These are phyloP conservation scores for Solen grandis DNA, from an alignment of 1,140 invertebrate species.

Conservation along the genomic window DNA sequence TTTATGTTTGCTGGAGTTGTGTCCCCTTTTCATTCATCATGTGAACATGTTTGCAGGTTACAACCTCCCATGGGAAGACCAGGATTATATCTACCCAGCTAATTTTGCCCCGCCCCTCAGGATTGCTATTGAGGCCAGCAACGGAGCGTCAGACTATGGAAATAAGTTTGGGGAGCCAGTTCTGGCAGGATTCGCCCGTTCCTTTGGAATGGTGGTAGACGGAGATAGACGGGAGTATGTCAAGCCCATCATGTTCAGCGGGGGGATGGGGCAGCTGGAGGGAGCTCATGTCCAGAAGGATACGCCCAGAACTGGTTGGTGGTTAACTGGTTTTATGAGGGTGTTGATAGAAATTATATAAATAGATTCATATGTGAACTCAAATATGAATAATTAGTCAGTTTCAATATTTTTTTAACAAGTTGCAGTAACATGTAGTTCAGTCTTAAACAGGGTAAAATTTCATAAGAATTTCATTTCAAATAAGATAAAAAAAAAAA, in stretches of 20 bases:
- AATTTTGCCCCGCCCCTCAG: slow-evolving; percentile 94
- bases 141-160: slow-evolving; percentile 99
- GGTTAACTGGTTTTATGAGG: background rate
- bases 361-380: too few relatives aligned
- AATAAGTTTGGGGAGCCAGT: slow-evolving; percentile 99
- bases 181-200: slow-evolving; percentile 93
- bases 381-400: too few relatives aligned
- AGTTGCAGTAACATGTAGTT: too few relatives aligned
- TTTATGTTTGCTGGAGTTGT: too few relatives aligned
- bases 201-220: slow-evolving; percentile 90
- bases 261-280: slow-evolving; percentile 95
- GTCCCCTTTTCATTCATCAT: too few relatives aligned
- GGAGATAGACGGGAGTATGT: slow-evolving; percentile 94
- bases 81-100: slow-evolving; percentile 87
- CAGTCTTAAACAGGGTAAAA: too few relatives aligned
- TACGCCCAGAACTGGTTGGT: slow-evolving; percentile 85
- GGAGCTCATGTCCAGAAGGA: slow-evolving; percentile 89
- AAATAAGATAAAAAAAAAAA: too few relatives aligned
- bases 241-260: slow-evolving; percentile 99
- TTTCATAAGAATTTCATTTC: too few relatives aligned
- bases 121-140: slow-evolving; percentile 94
- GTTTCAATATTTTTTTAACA: too few relatives aligned
- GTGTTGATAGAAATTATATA: background rate
- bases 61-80: slow-evolving; percentile 92
- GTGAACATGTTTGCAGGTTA: slow-evolving; percentile 89